Conservation (phyloP, 1,140 invertebrate genomes). For the Agraylea sexmaculata region DNA sequence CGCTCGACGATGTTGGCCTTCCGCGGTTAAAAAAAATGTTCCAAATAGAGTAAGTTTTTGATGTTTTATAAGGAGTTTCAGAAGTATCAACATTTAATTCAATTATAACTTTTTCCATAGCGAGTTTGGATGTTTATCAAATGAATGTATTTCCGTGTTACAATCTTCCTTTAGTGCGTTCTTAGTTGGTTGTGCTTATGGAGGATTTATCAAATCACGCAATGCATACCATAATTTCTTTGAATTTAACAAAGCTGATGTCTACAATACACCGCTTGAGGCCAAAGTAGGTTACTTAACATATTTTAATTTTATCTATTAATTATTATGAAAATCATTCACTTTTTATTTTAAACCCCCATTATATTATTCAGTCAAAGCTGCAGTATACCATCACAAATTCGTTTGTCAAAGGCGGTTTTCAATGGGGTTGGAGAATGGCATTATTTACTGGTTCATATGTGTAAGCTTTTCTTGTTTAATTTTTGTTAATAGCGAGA, state of each 20-base stretch:
- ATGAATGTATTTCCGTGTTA: constrained; percentile 45
- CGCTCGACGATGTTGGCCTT: too few species aligned
- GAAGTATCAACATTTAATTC: too few species aligned
- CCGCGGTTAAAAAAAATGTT: too few species aligned
- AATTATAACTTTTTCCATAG: constrained; percentile 14
- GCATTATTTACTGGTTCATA: constrained; percentile 50
- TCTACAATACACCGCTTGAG: constrained; percentile 50
- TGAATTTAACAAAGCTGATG: constrained; percentile 57
- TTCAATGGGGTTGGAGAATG: constrained; percentile 50
- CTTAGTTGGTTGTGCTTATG: constrained; percentile 47
- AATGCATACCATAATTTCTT: constrained; percentile 54
- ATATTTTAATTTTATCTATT: constrained; percentile 10
- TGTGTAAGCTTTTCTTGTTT: constrained; percentile 38
- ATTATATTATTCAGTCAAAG: constrained; percentile 24
- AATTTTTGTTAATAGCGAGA: constrained; percentile 6
- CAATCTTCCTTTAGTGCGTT: constrained; percentile 42
- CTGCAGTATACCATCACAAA: constrained; percentile 52
- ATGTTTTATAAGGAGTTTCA: too few species aligned
- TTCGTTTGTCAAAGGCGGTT: constrained; percentile 55
- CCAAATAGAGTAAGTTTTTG: too few species aligned
- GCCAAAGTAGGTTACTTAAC: constrained; percentile 45
- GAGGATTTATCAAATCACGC: constrained; percentile 46
- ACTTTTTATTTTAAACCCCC: neutral
- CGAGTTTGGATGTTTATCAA: constrained; percentile 28
- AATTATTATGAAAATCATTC: constrained; percentile 9